A percentile compares a stretch with the other conserved stretches of the same genome.
These are phyloP conservation scores for Brachionus koreanus DNA, from an alignment of 1,140 invertebrate species.

Conservation along the genomic window DNA sequence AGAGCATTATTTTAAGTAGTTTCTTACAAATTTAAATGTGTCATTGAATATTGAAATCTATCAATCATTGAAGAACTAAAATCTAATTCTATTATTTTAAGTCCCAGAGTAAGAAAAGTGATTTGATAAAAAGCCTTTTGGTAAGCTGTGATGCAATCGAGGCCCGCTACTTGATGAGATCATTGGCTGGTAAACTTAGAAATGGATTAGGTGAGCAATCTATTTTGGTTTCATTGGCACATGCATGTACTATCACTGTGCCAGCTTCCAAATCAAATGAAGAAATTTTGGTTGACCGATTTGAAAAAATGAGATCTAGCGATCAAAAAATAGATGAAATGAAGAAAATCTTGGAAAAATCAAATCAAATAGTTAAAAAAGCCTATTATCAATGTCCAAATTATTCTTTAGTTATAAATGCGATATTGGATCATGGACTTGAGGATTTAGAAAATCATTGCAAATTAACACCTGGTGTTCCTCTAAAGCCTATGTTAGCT, in stretches of 20 bases:
- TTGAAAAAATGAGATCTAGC: slow-evolving; percentile 18
- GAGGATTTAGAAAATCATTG: slow-evolving; percentile 74
- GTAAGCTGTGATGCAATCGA: slow-evolving; percentile 85
- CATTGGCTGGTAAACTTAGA: slow-evolving; percentile 84
- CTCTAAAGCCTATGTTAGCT: slow-evolving; percentile 96
- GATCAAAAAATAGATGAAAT: not conserved
- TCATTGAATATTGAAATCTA: too few relatives aligned
- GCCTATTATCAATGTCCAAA: slow-evolving; percentile 82
- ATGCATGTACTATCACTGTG: slow-evolving; percentile 66
- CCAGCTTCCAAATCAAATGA: not conserved
- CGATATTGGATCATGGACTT: slow-evolving; percentile 62
- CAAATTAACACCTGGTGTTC: slow-evolving; percentile 78
- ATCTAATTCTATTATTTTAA: slow-evolving; percentile 55
- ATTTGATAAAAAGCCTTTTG: slow-evolving; percentile 84
- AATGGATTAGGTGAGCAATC: slow-evolving; percentile 96
- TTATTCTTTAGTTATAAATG: slow-evolving; percentile 80
- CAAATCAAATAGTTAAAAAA: slow-evolving; percentile 13
- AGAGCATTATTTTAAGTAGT: too few relatives aligned
- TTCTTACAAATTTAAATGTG: too few relatives aligned
- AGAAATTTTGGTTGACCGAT: slow-evolving; percentile 7
- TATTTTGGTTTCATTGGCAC: slow-evolving; percentile 77
- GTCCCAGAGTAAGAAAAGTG: slow-evolving; percentile 71
- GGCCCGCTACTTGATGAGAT: slow-evolving; percentile 84
- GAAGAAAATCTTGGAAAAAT: slow-evolving; percentile 36
- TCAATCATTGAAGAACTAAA: too few relatives aligned